Conservation (phyloP, 2,888 invertebrate genomes). For the Heliconius aoede region DNA sequence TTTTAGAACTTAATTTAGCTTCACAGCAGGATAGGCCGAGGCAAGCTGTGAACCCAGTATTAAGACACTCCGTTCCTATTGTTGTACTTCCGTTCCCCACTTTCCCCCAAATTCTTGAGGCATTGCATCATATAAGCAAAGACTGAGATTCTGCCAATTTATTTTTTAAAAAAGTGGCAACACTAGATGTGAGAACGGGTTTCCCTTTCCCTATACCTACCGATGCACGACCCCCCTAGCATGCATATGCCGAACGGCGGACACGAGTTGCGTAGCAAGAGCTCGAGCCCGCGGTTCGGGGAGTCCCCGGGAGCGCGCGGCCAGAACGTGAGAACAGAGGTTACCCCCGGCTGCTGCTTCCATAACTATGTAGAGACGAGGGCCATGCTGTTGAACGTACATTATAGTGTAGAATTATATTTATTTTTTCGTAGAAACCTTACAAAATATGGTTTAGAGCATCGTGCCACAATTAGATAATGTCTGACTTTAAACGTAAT, state of each 20-base stretch:
- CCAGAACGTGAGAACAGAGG: slow-evolving; percentile 86
- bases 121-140: too few species aligned
- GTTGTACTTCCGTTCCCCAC: background rate
- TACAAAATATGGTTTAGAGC: background rate
- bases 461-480: background rate
- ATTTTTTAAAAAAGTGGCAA: background rate
- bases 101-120: too few species aligned
- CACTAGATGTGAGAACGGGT: background rate
- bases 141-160: too few species aligned
- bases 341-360: slow-evolving; percentile 89
- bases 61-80: background rate
- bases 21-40: background rate
- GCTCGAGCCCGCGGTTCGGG: slow-evolving; percentile 79
- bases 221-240: slow-evolving; percentile 87
- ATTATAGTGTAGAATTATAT: background rate
- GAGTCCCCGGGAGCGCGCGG: slow-evolving; percentile 79
- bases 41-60: background rate
- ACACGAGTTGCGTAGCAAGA: slow-evolving; percentile 86
- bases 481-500: too few species aligned
- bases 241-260: slow-evolving; percentile 88
- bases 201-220: slow-evolving; percentile 58
- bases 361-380: slow-evolving; percentile 88
- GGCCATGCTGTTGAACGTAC: slow-evolving; percentile 82
- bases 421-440: background rate
- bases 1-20: background rate